phyloP scores from a whole-genome alignment of 2,888 invertebrate species.

The Apamea monoglypha region DNA sequence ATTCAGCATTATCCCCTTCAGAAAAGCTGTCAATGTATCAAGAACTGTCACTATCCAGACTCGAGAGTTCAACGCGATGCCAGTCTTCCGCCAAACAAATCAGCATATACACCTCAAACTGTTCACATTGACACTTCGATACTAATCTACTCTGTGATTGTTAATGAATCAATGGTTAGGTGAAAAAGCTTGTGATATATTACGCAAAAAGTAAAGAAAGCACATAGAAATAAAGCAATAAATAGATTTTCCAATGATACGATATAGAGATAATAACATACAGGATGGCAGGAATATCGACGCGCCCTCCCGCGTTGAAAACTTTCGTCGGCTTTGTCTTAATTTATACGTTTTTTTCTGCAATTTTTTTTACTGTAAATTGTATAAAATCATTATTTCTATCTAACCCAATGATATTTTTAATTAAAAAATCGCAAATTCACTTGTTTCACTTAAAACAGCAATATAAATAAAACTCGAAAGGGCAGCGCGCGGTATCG shows the following conservation, averaged over 20 bases:
- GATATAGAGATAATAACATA: constrained; percentile 16
- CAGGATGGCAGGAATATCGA: too few relatives aligned
- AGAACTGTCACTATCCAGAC: neutral
- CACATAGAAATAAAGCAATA: constrained; percentile 45
- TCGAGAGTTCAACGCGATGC: neutral
- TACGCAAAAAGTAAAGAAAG: constrained; percentile 5
- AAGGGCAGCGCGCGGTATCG: too few relatives aligned
- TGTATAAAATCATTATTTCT: too few relatives aligned
- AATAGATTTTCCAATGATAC: constrained; percentile 40
- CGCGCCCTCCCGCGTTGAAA: too few relatives aligned
- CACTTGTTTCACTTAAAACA: too few relatives aligned
- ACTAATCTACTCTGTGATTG: constrained; percentile 19
- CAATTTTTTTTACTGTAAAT: too few relatives aligned
- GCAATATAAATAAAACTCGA: too few relatives aligned
- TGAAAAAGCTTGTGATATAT: constrained; percentile 26
- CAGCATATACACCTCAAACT: neutral
- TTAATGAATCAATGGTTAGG: constrained; percentile 6
- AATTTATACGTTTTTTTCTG: too few relatives aligned
- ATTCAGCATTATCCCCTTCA: neutral
- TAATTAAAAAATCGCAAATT: too few relatives aligned
- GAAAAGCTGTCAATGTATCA: neutral
- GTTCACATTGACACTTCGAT: constrained; percentile 26
- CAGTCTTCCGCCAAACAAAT: too few relatives aligned
- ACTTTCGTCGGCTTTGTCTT: too few relatives aligned
- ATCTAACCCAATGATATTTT: too few relatives aligned